Conservation (phyloP, 37 sponge, comb jelly and placozoan species). For the Lycopodina hypogea region DNA sequence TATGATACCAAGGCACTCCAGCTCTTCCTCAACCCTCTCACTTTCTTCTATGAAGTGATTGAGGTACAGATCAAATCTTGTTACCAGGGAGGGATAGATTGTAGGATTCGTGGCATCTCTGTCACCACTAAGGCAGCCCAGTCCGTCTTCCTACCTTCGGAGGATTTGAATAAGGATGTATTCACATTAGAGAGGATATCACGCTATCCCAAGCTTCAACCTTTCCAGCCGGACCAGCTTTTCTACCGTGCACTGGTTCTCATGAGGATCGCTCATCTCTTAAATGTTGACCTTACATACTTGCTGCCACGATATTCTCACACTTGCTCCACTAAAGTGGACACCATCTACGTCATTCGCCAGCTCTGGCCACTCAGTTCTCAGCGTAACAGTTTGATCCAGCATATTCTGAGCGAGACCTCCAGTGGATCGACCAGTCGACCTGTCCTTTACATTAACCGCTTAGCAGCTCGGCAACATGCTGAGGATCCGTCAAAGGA, state of each 20-base stretch:
- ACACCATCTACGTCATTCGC: constrained; percentile 36
- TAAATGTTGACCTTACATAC: constrained; percentile 61
- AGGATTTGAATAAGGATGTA: constrained; percentile 41
- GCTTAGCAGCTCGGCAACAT: constrained; percentile 73
- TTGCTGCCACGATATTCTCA: constrained; percentile 62
- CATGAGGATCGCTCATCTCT: constrained; percentile 53
- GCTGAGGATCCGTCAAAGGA: constrained; percentile 69
- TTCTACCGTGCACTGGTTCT: constrained; percentile 52
- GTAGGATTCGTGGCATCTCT: constrained; percentile 63
- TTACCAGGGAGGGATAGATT: constrained; percentile 75
- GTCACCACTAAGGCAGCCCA: constrained; percentile 20
- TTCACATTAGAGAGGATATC: constrained; percentile 49
- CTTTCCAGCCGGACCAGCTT: constrained; percentile 51
- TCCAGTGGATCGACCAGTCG: constrained; percentile 30
- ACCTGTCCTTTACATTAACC: constrained; percentile 73
- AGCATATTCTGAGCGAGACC: constrained; percentile 48
- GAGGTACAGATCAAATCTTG: constrained; percentile 77
- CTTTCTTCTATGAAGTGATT: constrained; percentile 45
- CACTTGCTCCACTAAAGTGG: constrained; percentile 10
- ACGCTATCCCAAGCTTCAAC: constrained; percentile 71
- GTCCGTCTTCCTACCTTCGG: constrained; percentile 34
- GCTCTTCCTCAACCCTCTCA: constrained; percentile 48
- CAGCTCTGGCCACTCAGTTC: constrained; percentile 76
- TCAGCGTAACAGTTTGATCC: constrained; percentile 55
- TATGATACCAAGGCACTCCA: constrained; percentile 54